A percentile compares a stretch with the other conserved stretches of the same genome.
Conservation (phyloP, 1,140 invertebrate genomes). For the Caerostris extrusa region DNA sequence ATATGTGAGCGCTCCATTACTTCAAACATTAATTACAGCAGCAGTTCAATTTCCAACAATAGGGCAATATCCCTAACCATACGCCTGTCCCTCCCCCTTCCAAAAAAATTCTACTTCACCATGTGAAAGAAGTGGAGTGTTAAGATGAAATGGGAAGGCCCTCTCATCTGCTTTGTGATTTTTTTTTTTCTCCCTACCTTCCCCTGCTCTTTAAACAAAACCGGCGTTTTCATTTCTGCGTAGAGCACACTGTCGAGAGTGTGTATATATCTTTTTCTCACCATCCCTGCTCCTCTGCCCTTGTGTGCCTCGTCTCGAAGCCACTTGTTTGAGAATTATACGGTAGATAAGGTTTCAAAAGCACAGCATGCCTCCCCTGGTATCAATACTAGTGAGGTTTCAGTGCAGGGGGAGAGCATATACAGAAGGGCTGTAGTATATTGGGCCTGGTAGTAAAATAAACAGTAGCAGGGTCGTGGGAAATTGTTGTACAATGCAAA, state of each 20-base stretch:
- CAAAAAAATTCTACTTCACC: neutral
- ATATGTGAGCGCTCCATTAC: neutral
- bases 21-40: constrained; percentile 66
- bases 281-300: neutral
- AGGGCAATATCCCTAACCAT: constrained; percentile 32
- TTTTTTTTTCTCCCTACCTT: constrained; percentile 26
- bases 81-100: neutral
- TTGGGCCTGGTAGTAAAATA: neutral
- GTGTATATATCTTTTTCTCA: neutral
- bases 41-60: neutral
- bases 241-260: neutral
- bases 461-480: constrained; percentile 24
- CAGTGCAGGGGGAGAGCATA: too few relatives aligned
- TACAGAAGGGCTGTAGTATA: neutral
- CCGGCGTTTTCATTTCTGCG: constrained; percentile 72
- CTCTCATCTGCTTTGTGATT: neutral
- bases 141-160: constrained; percentile 47
- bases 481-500: neutral
- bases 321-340: constrained; percentile 77
- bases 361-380: neutral
- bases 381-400: neutral
- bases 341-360: constrained; percentile 68
- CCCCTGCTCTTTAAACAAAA: constrained; percentile 73
- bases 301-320: neutral
- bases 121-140: constrained; percentile 69